Percentiles rank a stretch among this genome's conserved stretches.
These are phyloP conservation scores for Lycaon pictus DNA, from an alignment of 2,113 vertebrate species.

Conservation along the genomic window DNA sequence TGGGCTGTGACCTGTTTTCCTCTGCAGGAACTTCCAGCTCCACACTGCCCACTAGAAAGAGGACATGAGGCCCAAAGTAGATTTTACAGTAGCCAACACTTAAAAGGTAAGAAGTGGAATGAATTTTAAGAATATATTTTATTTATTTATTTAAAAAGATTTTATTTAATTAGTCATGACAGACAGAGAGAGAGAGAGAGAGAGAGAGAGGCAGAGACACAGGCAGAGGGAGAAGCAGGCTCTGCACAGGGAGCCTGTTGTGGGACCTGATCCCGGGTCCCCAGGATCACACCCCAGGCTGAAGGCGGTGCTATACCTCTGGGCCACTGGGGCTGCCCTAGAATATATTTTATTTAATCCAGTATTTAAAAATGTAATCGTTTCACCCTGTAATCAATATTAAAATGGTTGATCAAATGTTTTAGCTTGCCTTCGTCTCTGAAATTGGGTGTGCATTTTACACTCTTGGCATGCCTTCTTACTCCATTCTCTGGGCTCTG, in stretches of 20 bases:
- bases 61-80: rapidly evolving
- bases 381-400: not conserved
- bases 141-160: not conserved
- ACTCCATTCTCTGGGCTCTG: not conserved
- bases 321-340: too few species aligned
- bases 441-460: rapidly evolving
- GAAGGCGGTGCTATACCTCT: too few species aligned
- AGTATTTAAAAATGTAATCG: not conserved
- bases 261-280: too few species aligned
- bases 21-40: not conserved
- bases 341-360: not conserved
- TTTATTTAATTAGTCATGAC: too few species aligned
- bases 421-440: too few species aligned
- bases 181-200: too few species aligned
- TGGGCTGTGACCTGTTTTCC: not conserved
- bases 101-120: not conserved
- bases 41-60: not conserved
- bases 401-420: rapidly evolving
- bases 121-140: not conserved
- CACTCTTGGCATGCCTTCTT: not conserved
- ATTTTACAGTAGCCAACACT: not conserved
- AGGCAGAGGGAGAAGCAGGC: too few species aligned
- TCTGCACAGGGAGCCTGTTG: too few species aligned
- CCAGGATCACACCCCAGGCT: too few species aligned
- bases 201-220: too few species aligned